Evolutionary conservation across 2,113 vertebrate species (phyloP).

Genomic region (Ancistrus triradiatus): DNA sequence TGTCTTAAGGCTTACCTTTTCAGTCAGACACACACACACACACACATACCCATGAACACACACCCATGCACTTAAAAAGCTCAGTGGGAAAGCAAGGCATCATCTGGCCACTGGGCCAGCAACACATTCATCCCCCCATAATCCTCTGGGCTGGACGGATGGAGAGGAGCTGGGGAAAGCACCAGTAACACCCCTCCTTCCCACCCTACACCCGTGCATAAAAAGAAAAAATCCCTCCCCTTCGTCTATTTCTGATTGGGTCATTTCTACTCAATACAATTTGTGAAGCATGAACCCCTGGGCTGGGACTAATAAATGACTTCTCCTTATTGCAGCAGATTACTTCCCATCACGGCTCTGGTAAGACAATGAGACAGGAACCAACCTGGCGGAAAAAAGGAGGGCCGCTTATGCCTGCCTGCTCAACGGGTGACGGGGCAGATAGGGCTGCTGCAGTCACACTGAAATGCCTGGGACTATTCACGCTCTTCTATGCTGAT

Average conservation of each 20-base stretch:
- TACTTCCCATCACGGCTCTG: conserved; percentile 35
- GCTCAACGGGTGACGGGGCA: conserved; percentile 17
- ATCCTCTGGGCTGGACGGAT: conserved; percentile 52
- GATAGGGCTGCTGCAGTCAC: conserved; percentile 14
- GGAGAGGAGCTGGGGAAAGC: conserved; percentile 35
- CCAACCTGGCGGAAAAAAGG: conserved; percentile 37
- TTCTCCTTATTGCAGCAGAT: conserved; percentile 43
- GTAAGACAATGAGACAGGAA: conserved; percentile 47
- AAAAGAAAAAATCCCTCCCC: conserved; percentile 35
- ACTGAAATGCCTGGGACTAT: conserved; percentile 2
- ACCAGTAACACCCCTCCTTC: conserved; percentile 37
- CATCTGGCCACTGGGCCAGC: conserved; percentile 43
- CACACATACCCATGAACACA: too few relatives aligned
- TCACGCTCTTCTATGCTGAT: conserved; percentile 22
- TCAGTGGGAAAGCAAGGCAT: conserved; percentile 59
- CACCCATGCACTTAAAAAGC: conserved; percentile 53
- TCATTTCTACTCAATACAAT: conserved; percentile 43
- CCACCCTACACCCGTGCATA: conserved; percentile 12
- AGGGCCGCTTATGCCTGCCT: conserved; percentile 12
- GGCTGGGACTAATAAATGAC: conserved; percentile 46
- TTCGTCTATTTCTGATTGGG: conserved; percentile 44
- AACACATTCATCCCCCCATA: conserved; percentile 61
- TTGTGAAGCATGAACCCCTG: conserved; percentile 50
- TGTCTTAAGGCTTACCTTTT: conserved; percentile 24
- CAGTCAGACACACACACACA: conserved; percentile 31